Base-by-base conservation (phyloP, 2,113 vertebrate species). In the Neotragus pygmaeus region DNA sequence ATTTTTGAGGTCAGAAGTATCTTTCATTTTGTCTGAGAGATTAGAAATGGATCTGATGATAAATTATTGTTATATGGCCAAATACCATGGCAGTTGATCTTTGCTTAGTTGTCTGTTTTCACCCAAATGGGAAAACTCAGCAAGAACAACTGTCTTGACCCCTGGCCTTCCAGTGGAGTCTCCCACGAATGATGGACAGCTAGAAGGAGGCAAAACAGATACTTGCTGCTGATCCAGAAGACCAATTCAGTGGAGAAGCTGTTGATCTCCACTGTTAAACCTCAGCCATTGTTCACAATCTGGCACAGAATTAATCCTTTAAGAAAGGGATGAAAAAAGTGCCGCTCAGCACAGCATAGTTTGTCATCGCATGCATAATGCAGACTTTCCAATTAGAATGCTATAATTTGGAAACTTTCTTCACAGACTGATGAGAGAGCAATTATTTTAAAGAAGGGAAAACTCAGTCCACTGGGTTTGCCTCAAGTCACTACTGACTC, bases 401-500 rank as follows among this genome's bases (percentile, higher is more conserved):
- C 84, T 97, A 33, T 96, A 95, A 93, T 98, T 97, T 91, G 97
- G 97, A 97, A 98, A 90, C 96, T 98, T 97, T 86, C 95, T 91
- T 95, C 95, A 96, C 97, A 96, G 95, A 92, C 90, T 97, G 97
- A 97, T 95, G 94, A 98, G 97, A 98, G 95, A 96, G 83, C 93
- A 95, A 97, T 98, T 98, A 97, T 98, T 98, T 98, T 96, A 96
- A 93, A 97, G 90, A 97, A 92, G 88, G 90, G 77, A 97, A 97
- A 98, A 96, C 93, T 93, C 85, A 98, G 92, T 95, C 93, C 96
- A 97, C 70, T 98, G 96, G 77, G 88, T 98, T 97, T 97, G 88
- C 85, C 89, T 98, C 30, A 10, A 95, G 95, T 98, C 96, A 95
- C 90, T 97, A 97, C 77, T 95, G 88, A 97, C 86, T 98, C 91